Base-by-base conservation (phyloP, 2,797 vertebrate genomes). In the Spinus olivaceus region DNA sequence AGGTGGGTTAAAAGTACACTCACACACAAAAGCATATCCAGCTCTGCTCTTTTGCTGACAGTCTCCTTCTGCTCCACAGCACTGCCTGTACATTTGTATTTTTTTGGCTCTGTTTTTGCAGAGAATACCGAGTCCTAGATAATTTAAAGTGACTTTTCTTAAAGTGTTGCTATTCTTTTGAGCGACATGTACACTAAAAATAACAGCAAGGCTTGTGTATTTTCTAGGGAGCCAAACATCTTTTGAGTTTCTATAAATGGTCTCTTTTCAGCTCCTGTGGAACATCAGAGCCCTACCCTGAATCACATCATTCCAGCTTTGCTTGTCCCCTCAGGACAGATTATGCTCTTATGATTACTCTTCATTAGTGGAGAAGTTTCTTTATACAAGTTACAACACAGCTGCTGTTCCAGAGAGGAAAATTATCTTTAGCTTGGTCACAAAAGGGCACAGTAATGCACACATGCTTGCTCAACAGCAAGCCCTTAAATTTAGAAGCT, bases 401-500 rank as follows among this genome's bases (percentile, higher is more conserved):
- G 90, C 42, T 87, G 60, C 64, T 28, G 8, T 42, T 94, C 42
- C 69, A 92, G 84, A 92, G 59, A 64, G 35, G 69, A 90, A 61
- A 82, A 85, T 82, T 87, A 92, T 86, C 90, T 93, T 91, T 74
- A 94, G 64, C 76, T 64, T 85, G 78, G 81, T 77, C 81, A 92
- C 90, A 87, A 85, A 97, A 95, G 84, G 86, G 65, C 88, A 93
- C 61, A 30, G 30, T 54, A 87, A 91, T 1, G 1, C 60, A 77
- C 51, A 69, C 33, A 41, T 1, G 47, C 69, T 71, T 10, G 10
- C 50, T 71, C 51, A 78, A 83, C 25, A 74, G 74, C 84, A 67
- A 85, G 74, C 65, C 61, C 71, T 92, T 95, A 97, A 94, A 94
- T 95, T 91, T 92, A 94, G 93, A 93, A 92, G 79, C 64, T 12